Percentiles rank a stretch among this genome's conserved stretches.
Evolutionary conservation across 2,888 invertebrate genomes (phyloP).

Genomic region (Calameuta pallipes): DNA sequence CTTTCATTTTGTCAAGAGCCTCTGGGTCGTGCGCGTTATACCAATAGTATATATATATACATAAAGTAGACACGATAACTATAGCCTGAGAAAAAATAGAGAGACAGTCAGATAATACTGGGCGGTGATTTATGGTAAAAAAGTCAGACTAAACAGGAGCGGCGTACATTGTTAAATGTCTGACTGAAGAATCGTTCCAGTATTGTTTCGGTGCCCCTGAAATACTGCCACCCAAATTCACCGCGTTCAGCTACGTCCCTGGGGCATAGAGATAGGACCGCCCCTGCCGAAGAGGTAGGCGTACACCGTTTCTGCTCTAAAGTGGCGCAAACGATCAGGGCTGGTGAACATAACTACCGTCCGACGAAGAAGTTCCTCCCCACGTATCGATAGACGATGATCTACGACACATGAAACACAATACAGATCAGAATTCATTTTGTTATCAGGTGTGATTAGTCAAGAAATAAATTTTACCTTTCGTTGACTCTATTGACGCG

Average conservation of each 20-base stretch:
- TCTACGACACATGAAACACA: neutral
- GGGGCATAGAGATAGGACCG: slow-evolving; percentile 59
- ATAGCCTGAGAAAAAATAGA: neutral
- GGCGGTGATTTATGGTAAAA: neutral
- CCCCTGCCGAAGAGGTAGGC: slow-evolving; percentile 57
- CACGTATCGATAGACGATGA: neutral
- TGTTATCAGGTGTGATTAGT: neutral
- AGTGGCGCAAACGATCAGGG: slow-evolving; percentile 45
- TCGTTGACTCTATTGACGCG: neutral
- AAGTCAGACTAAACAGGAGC: neutral
- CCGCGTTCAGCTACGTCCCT: slow-evolving; percentile 43
- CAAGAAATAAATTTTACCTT: neutral
- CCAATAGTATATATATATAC: neutral
- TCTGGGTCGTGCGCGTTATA: neutral
- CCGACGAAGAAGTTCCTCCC: neutral
- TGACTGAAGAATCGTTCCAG: neutral
- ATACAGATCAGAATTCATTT: neutral
- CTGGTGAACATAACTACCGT: slow-evolving; percentile 37
- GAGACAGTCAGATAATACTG: neutral
- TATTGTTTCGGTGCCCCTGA: neutral
- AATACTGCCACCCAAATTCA: neutral
- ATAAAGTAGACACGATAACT: neutral
- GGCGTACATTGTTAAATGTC: neutral
- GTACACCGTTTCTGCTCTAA: slow-evolving; percentile 46
- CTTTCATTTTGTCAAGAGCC: neutral